A percentile compares a stretch with the other conserved stretches of the same genome.
Evolutionary conservation across 2,888 invertebrate genomes (phyloP).

Genomic region (Dysmachus trigonus): DNA sequence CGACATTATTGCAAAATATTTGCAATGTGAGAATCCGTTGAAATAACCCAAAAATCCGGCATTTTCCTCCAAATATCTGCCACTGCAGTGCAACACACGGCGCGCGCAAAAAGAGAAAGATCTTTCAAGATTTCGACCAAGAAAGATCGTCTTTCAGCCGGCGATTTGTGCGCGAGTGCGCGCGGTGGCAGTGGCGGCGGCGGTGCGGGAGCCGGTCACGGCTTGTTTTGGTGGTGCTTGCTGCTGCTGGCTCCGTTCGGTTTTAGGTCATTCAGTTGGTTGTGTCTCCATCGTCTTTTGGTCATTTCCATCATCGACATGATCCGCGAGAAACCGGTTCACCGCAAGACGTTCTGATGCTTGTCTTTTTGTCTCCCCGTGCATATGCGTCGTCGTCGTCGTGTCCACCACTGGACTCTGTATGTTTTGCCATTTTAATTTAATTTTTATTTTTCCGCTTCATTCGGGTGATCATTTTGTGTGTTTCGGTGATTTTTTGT

Average conservation of each 20-base stretch:
- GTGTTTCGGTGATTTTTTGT: not conserved
- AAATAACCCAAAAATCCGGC: constrained; percentile 32
- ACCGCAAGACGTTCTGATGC: not conserved
- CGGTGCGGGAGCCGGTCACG: not conserved
- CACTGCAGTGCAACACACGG: not conserved
- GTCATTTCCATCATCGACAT: constrained; percentile 42
- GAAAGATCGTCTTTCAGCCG: constrained; percentile 28
- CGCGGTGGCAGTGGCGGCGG: not conserved
- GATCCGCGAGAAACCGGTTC: constrained; percentile 49
- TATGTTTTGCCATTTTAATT: constrained; percentile 43
- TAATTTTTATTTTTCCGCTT: constrained; percentile 40
- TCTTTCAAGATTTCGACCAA: not conserved
- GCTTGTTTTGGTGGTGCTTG: constrained; percentile 40
- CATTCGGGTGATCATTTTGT: not conserved
- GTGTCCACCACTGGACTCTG: constrained; percentile 6
- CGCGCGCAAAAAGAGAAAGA: constrained; percentile 20
- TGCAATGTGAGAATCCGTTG: constrained; percentile 34
- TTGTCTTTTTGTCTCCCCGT: not conserved
- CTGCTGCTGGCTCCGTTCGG: constrained; percentile 7
- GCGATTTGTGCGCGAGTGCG: not conserved
- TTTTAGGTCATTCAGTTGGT: constrained; percentile 42
- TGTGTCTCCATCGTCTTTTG: constrained; percentile 43
- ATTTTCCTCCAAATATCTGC: constrained; percentile 23
- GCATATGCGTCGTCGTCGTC: constrained; percentile 6
- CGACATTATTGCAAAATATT: constrained; percentile 23